Evolutionary conservation across 2,113 vertebrate species (phyloP).

Genomic region (Morphnarchus princeps): DNA sequence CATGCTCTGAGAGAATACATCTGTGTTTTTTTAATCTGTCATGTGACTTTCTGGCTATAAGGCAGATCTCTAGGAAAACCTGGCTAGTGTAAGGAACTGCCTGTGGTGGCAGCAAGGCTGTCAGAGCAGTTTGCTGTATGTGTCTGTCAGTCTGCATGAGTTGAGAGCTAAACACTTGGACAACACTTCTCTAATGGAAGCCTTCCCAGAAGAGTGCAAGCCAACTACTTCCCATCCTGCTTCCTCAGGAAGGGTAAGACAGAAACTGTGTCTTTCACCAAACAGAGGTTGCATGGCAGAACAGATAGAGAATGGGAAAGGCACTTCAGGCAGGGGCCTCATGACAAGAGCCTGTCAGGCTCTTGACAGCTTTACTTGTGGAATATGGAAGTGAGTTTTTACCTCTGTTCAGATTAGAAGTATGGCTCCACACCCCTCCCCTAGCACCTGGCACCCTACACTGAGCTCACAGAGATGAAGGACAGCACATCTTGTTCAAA

Average conservation of each 20-base stretch:
- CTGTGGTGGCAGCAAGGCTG: not conserved
- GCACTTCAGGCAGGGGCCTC: not conserved
- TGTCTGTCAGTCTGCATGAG: not conserved
- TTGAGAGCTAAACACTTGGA: not conserved
- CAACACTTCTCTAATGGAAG: not conserved
- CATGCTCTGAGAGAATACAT: not conserved
- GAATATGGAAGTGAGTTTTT: not conserved
- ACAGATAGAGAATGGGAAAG: not conserved
- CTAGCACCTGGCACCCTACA: not conserved
- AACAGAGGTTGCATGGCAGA: not conserved
- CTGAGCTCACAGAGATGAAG: not conserved
- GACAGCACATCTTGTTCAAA: not conserved
- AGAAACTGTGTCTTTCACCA: not conserved
- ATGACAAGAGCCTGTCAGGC: not conserved
- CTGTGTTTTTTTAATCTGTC: not conserved
- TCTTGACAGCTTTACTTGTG: not conserved
- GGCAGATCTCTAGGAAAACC: not conserved
- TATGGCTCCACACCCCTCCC: not conserved
- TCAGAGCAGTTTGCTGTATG: not conserved
- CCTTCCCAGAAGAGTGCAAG: fast-evolving
- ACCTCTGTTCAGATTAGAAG: not conserved
- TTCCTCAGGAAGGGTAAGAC: not conserved
- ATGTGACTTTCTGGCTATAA: not conserved
- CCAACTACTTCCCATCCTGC: not conserved
- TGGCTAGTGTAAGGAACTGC: not conserved